These are phyloP conservation scores for Bombus breviceps DNA, from an alignment of 1,140 invertebrate species.

Conservation along the genomic window DNA sequence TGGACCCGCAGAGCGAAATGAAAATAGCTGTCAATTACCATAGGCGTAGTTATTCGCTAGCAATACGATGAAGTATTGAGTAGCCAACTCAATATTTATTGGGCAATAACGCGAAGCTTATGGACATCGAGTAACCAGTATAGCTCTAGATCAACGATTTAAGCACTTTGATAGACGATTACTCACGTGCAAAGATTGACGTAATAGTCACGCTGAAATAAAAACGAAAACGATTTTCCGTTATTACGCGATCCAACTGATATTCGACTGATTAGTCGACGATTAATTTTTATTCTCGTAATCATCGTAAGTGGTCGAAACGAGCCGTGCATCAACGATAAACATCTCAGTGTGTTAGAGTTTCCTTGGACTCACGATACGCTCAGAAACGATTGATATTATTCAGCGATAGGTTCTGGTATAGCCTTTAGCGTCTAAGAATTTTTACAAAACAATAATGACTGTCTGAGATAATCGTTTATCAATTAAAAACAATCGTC, in stretches of 20 bases:
- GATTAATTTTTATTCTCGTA: neutral
- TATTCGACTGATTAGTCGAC: neutral
- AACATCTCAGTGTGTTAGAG: too few species aligned
- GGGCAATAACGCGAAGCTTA: conserved; percentile 3
- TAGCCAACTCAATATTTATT: conserved; percentile 4
- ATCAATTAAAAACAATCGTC: too few species aligned
- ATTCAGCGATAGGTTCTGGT: too few species aligned
- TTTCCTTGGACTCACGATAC: neutral
- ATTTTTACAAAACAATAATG: too few species aligned
- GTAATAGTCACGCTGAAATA: neutral
- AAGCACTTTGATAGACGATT: neutral
- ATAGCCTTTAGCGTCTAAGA: too few species aligned
- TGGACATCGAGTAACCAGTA: neutral
- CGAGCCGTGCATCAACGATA: neutral
- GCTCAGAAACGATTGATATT: too few species aligned
- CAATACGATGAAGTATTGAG: neutral
- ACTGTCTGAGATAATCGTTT: too few species aligned
- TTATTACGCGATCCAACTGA: neutral
- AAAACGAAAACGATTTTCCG: neutral
- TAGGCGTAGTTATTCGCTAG: neutral
- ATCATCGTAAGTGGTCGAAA: neutral
- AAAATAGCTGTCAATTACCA: neutral
- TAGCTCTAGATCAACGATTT: neutral
- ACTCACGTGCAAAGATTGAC: neutral
- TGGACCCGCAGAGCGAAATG: neutral